Evolutionary conservation across 1,140 invertebrate genomes (phyloP), one percentile per base, ranked within the genome.

Genomic region (Notospermus geniculatus): DNA sequence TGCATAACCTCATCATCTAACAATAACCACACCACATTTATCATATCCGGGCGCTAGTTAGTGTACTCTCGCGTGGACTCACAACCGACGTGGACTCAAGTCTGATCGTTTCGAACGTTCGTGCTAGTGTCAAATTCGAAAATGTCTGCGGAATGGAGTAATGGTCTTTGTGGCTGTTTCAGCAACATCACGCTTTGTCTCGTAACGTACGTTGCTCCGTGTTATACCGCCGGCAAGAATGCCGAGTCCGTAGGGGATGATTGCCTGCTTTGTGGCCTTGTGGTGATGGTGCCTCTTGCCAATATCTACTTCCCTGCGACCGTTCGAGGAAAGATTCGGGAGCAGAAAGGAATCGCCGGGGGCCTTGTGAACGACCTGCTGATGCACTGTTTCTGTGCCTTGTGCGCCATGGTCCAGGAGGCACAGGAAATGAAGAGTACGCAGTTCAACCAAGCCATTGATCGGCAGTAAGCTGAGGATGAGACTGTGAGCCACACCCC

Each of bases 151-250:
- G 67, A 72, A 30, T 78, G 66, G 64, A 32, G 69, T 30, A 63
- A 73, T 39, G 70, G 71, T 23, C 58, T 77, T 0, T 77, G 66
- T 57, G 72, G 73, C 25, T 78, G 76, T 58, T 75, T 78, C 50
- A 66, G 65, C 61, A 71, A 77, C 57, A 61, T 54, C 19, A 62
- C 60, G 17, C 27, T 79, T 5, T 79, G 74, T 60, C 57, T 75
- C 39, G 67, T 77, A 46, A 72, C 73, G 1, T 78, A 71, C 57
- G 53, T 68, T 13, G 54, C 46, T 1, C 61, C 62, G 9, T 68
- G 66, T 53, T 68, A 64, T 56, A 61, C 61, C 30, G 60, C 46
- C 15, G 66, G 66, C 27, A 65, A 62, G 50, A 65, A 63, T 58
- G 67, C 65, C n/a, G 66, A 68, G 46, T 59, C 57, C 15, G 60